A percentile compares a stretch with the other conserved stretches of the same genome.
These are phyloP conservation scores for Strigamia maritima DNA, from an alignment of 2,888 invertebrate genomes.

Conservation along the genomic window DNA sequence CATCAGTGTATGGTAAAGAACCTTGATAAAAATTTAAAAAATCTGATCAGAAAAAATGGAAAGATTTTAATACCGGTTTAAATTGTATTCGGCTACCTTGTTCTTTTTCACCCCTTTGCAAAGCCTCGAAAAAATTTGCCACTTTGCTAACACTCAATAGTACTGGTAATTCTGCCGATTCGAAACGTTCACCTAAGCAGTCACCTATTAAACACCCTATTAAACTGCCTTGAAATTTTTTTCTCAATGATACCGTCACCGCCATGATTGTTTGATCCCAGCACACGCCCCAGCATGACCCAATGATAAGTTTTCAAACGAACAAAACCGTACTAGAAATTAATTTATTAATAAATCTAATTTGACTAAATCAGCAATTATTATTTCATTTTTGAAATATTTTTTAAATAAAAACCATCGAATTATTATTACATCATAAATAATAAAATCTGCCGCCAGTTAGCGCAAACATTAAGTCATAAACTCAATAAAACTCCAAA, in stretches of 20 bases:
- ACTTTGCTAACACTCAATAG: background rate
- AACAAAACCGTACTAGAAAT: no score
- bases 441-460: no score
- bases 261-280: no score
- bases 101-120: background rate
- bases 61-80: background rate
- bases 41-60: background rate
- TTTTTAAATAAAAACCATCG: no score
- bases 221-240: background rate
- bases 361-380: no score
- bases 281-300: no score
- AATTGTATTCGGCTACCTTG: background rate
- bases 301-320: no score
- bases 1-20: constrained; percentile 8
- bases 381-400: no score
- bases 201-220: background rate
- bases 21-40: background rate
- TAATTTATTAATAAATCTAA: no score
- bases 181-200: background rate
- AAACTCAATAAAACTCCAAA: no score
- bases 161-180: background rate
- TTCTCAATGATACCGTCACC: background rate
- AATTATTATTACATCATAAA: no score
- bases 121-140: background rate
- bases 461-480: no score